phyloP scores from a whole-genome alignment of 2,797 vertebrate genomes.

The Catostomus latipinnis region DNA sequence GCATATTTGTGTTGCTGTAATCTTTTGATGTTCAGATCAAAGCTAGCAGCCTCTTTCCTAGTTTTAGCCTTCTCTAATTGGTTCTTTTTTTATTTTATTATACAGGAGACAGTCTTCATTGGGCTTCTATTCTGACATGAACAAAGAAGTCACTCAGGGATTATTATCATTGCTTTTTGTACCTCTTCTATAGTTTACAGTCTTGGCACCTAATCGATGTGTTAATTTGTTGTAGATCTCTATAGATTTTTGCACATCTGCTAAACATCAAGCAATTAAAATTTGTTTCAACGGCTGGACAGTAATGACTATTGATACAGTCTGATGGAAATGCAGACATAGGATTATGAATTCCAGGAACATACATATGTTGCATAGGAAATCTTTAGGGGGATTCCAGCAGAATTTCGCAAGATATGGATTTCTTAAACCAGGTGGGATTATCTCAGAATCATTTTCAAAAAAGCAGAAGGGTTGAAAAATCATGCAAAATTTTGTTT shows the following conservation, averaged over 20 bases:
- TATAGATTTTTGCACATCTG: constrained; percentile 35
- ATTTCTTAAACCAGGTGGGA: neutral
- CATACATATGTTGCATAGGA: constrained; percentile 78
- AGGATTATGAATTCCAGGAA: constrained; percentile 51
- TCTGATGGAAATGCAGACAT: constrained; percentile 44
- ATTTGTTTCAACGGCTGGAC: constrained; percentile 6
- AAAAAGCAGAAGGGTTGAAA: constrained; percentile 81
- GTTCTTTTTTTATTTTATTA: constrained; percentile 75
- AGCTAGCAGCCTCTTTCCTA: constrained; percentile 65
- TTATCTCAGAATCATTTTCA: constrained; percentile 64
- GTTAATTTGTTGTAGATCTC: constrained; percentile 46
- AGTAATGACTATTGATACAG: constrained; percentile 49
- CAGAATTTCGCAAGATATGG: constrained; percentile 2
- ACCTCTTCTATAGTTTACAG: constrained; percentile 29
- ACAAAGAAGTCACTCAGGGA: constrained; percentile 51
- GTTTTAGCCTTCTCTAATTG: constrained; percentile 73
- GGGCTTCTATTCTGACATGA: constrained; percentile 66
- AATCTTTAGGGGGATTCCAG: constrained; percentile 69
- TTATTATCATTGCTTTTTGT: constrained; percentile 44
- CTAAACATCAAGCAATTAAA: constrained; percentile 38
- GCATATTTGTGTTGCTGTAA: constrained; percentile 71
- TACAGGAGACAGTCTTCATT: constrained; percentile 73
- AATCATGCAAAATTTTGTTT: constrained; percentile 90
- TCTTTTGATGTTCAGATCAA: constrained; percentile 75
- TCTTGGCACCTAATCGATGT: constrained; percentile 38